Conservation (phyloP, 2,113 vertebrate genomes). For the Genyomyrus donnyi region DNA sequence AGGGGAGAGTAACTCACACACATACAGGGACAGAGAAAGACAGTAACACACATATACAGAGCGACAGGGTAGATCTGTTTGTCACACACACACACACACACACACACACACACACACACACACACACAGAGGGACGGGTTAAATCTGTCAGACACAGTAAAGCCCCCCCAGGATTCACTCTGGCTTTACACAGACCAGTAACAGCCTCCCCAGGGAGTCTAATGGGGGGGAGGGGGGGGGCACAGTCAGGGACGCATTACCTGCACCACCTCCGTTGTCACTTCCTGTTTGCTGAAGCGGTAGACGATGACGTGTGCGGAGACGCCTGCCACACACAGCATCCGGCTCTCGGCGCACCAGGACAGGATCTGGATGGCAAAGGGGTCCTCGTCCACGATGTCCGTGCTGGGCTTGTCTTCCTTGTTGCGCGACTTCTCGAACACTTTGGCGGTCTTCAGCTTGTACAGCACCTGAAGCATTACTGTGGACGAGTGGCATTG, state of each 20-base stretch:
- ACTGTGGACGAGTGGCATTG: constrained; percentile 56
- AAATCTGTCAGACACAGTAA: not conserved
- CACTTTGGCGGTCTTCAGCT: constrained; percentile 96
- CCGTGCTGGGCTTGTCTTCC: constrained; percentile 81
- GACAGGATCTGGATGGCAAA: constrained; percentile 95
- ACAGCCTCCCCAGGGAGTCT: not conserved
- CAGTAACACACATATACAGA: not conserved
- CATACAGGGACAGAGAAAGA: not conserved
- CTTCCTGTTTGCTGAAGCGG: constrained; percentile 93
- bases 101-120: not conserved
- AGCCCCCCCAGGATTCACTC: not conserved
- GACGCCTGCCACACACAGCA: constrained; percentile 91
- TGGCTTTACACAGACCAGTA: not conserved
- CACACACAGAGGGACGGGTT: not conserved
- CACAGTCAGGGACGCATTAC: constrained; percentile 47
- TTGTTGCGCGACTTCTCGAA: constrained; percentile 91
- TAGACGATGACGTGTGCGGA: constrained; percentile 93
- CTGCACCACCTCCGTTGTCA: constrained; percentile 87
- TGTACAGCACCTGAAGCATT: constrained; percentile 96
- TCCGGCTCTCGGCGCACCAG: constrained; percentile 94
- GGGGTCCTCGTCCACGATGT: constrained; percentile 93
- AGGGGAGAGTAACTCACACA: not conserved
- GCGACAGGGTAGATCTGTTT: not conserved
- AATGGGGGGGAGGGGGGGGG: too few relatives aligned
- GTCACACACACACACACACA: not conserved